Evolutionary conservation across 1,140 invertebrate species (phyloP), one percentile per base, ranked within the genome.

Genomic region (Pectinophora gossypiella): DNA sequence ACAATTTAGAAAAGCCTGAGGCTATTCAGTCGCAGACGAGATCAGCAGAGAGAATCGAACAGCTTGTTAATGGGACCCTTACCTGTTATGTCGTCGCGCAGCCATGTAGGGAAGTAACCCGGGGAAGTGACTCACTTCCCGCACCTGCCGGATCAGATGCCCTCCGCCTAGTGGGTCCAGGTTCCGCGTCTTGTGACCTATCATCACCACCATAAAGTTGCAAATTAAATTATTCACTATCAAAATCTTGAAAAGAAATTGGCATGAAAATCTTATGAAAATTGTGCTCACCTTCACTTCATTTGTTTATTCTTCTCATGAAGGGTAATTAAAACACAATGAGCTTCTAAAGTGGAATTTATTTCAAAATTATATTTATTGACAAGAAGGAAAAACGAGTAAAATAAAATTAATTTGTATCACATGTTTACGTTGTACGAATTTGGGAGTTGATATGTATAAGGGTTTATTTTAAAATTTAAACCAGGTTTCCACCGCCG

Each of bases 141-240:
- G 70, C 0, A 71, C 72, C 42, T 79, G 60, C 3, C 82, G 70
- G 5, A 76, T 66, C 48, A 78, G 54, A n/a, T 36, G 21, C 19
- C 51, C 51, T 3, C 43, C 51, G 9, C 19, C 42, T 13, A 44
- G 12, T 3, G 42, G 12, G 27, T 57, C 49, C 43, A 40, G 32
- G 13, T 12, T 52, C 4, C 43, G 42, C 2, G 48, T 44, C 42
- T 56, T 56, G 48, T 56, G 48, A 45, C 43, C 54, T 56, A 45
- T 32, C n/a, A 32, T n/a, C 27, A 32, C n/a, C 27, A 9, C 9
- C 27, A 32, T 32, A 32, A 32, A 32, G 27, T 9, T 9, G n/a
- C n/a, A n/a, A n/a, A n/a, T n/a, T n/a, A n/a, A n/a, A n/a, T n/a
- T n/a, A n/a, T n/a, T n/a, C n/a, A n/a, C n/a, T n/a, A n/a, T n/a